phyloP scores from a whole-genome alignment of 2,113 vertebrate genomes.

The Ctenomys sociabilis region DNA sequence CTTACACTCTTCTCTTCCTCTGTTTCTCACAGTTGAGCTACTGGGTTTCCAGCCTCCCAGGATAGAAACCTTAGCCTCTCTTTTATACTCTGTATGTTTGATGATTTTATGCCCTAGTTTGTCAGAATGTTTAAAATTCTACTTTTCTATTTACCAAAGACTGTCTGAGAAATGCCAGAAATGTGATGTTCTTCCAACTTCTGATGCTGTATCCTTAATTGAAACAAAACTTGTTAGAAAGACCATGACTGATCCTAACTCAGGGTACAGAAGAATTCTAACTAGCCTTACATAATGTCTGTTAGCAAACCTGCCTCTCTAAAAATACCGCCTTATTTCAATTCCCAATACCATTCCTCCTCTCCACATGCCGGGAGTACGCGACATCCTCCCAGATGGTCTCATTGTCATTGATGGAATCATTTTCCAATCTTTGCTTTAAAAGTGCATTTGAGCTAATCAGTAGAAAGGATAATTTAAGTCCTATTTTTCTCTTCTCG shows the following conservation, averaged over 20 bases:
- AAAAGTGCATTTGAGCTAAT: neutral
- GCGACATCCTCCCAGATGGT: neutral
- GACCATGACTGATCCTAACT: neutral
- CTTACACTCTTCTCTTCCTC: neutral
- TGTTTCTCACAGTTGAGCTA: neutral
- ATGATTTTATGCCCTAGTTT: conserved; percentile 58
- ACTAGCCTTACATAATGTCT: conserved; percentile 35
- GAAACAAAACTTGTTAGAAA: conserved; percentile 50
- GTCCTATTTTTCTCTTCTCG: neutral
- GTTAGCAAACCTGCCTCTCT: conserved; percentile 42
- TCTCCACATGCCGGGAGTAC: neutral
- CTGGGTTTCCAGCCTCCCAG: neutral
- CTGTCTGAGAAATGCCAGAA: conserved; percentile 36
- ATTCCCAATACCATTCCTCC: neutral
- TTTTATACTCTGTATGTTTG: conserved; percentile 58
- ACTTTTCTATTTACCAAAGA: conserved; percentile 34
- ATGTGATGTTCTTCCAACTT: neutral
- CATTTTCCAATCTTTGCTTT: neutral
- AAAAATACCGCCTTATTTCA: conserved; percentile 45
- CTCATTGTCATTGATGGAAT: neutral
- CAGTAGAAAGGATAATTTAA: neutral
- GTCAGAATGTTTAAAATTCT: conserved; percentile 56
- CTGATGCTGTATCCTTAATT: neutral
- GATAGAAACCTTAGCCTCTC: conserved; percentile 7
- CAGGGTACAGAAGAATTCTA: conserved; percentile 39